Conservation (phyloP, 2,797 vertebrate genomes). For the Argyrosomus regius region DNA sequence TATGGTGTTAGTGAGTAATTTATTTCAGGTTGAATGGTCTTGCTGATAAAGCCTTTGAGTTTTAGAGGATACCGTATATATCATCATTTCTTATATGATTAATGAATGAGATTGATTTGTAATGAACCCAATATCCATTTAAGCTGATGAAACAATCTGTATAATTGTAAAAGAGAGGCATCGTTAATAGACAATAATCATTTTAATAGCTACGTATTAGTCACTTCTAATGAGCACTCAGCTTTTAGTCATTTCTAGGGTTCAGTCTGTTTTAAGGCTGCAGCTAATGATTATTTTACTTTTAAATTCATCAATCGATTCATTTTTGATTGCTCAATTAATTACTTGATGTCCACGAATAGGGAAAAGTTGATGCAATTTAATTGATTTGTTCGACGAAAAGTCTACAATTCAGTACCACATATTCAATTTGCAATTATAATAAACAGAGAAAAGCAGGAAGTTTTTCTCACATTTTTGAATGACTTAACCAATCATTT, state of each 20-base stretch:
- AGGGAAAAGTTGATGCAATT: neutral
- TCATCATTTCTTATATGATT: conserved; percentile 38
- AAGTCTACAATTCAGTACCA: neutral
- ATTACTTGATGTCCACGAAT: neutral
- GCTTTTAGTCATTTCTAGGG: conserved; percentile 1
- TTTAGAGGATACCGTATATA: conserved; percentile 26
- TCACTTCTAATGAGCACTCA: conserved; percentile 12
- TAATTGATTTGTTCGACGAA: neutral
- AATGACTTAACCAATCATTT: neutral
- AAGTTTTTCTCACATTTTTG: neutral
- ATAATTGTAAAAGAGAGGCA: conserved; percentile 23
- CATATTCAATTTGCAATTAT: neutral
- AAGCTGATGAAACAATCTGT: conserved; percentile 53
- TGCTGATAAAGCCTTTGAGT: conserved; percentile 60
- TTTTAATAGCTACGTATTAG: conserved; percentile 8
- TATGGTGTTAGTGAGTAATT: conserved; percentile 66
- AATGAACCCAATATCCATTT: conserved; percentile 50
- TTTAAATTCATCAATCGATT: neutral
- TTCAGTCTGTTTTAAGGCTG: neutral
- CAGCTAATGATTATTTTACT: neutral
- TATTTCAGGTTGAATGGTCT: conserved; percentile 61
- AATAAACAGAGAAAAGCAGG: neutral
- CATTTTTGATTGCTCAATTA: neutral
- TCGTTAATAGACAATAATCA: conserved; percentile 43
- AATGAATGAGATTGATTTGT: conserved; percentile 45